These are phyloP conservation scores for Trachymyrmex cornetzi DNA, from an alignment of 1,140 invertebrate genomes.

Conservation along the genomic window DNA sequence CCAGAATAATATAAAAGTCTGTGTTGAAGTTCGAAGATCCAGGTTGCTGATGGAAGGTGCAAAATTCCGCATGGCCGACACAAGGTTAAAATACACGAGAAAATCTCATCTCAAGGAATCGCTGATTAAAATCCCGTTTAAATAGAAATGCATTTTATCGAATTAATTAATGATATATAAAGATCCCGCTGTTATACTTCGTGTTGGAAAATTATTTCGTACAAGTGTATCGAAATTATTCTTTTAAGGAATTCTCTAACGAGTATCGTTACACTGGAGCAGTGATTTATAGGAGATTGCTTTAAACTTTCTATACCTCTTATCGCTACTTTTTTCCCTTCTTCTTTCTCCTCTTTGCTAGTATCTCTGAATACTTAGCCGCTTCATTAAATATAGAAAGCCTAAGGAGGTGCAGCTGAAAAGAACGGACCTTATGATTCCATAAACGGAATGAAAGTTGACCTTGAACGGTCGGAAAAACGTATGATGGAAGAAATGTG, in stretches of 20 bases:
- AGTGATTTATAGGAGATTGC: background rate
- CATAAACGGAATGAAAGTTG: slow-evolving; percentile 57
- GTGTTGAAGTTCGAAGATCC: too few relatives aligned
- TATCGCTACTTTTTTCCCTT: background rate
- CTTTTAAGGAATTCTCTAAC: slow-evolving; percentile 1
- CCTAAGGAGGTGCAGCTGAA: slow-evolving; percentile 12
- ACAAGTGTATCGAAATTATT: background rate
- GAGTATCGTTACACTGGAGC: background rate
- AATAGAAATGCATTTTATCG: background rate
- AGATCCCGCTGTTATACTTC: background rate
- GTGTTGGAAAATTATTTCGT: background rate
- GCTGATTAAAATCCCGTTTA: background rate
- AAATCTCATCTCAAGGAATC: background rate
- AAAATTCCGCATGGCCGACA: too few relatives aligned
- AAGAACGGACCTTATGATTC: background rate
- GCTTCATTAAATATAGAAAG: slow-evolving; percentile 44
- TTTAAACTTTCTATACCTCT: slow-evolving; percentile 28
- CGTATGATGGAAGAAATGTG: slow-evolving; percentile 39
- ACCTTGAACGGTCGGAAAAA: slow-evolving; percentile 47
- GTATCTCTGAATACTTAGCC: background rate
- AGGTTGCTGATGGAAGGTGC: too few relatives aligned
- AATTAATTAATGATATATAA: background rate
- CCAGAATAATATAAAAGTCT: too few relatives aligned
- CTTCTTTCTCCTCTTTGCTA: background rate
- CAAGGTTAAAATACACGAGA: background rate